Base-by-base conservation (phyloP, 2,888 invertebrate species). In the Tribolium freemani region DNA sequence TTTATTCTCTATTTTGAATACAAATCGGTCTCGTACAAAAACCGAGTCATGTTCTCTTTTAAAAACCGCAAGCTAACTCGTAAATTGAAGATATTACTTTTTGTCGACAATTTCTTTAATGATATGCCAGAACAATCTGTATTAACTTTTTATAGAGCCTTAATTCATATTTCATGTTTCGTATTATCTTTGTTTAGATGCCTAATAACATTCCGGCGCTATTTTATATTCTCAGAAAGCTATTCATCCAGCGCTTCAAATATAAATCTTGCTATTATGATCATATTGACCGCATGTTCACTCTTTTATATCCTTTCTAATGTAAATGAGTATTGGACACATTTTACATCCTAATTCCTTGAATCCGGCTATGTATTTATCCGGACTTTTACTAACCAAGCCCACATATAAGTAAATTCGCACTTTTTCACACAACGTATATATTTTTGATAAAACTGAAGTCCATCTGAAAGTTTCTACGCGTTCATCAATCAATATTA, bases 1-100 rank as follows among this genome's bases (percentile, higher is more conserved):
- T 68, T 72, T 72, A 72, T 69, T 61, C 45, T 63, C 45, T 57
- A 69, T 58, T 72, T 72, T 72, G 72, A 72, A 72, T 72, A 72
- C 72, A 72, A 72, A 72, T 72, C 63, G 48, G 61, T 11, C 61
- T 38, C 5, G 48, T 50, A 58, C 21, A 68, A 54, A 57, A 46
- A 53, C 56, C 26, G 45, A 57, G 50, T 30, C 68, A 56, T 68
- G 68, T 69, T 69, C 60, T 51, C 10, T 53, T 60, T 53, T 60
- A 20, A 58, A 69, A 60, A 60, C 45, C 53, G 58, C 69, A 60
- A 31, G 44, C 50, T 26, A 45, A 44, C 13, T 50, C 58, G 60
- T 69, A 69, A 69, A 69, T 69, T 60, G 26, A 11, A 38, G 26
- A 60, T 53, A 51, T 60, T 69, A 60, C 11, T 53, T 54, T 67